Conservation (phyloP, 2,888 invertebrate species). For the Leucophora obtusa region DNA sequence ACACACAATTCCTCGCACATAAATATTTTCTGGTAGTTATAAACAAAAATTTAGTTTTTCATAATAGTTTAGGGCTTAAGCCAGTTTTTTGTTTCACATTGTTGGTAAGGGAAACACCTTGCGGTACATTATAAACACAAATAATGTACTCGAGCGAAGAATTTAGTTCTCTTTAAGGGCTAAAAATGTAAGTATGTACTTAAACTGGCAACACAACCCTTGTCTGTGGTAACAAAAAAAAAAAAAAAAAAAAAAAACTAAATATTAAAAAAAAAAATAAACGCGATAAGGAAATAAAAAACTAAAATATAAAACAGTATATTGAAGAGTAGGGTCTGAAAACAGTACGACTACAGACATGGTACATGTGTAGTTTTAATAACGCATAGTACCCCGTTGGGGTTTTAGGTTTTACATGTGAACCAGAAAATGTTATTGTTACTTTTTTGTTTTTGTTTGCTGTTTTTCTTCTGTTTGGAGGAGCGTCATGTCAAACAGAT, state of each 20-base stretch:
- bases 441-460: background rate
- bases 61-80: slow-evolving; percentile 48
- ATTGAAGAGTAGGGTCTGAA: slow-evolving; percentile 18
- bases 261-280: slow-evolving; percentile 8
- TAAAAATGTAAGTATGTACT: slow-evolving; percentile 2
- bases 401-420: slow-evolving; percentile 40
- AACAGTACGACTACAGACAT: too few relatives aligned
- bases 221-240: slow-evolving; percentile 16
- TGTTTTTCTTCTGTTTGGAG: slow-evolving; percentile 52
- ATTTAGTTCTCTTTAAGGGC: slow-evolving; percentile 53
- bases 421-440: slow-evolving; percentile 23
- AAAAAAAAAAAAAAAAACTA: background rate
- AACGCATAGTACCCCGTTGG: slow-evolving; percentile 57
- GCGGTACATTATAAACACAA: slow-evolving; percentile 36
- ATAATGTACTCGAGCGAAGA: slow-evolving; percentile 18
- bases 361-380: slow-evolving; percentile 49
- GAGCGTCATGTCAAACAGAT: slow-evolving; percentile 68
- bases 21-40: slow-evolving; percentile 48
- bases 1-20: slow-evolving; percentile 12
- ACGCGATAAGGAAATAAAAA: slow-evolving; percentile 62
- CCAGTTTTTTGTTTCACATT: slow-evolving; percentile 25
- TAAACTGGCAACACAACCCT: slow-evolving; percentile 44
- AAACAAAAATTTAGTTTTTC: slow-evolving; percentile 14
- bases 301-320: slow-evolving; percentile 10
- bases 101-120: slow-evolving; percentile 52